A percentile compares a stretch with the other conserved stretches of the same genome.
These are phyloP conservation scores for Chloebia gouldiae DNA, from an alignment of 2,113 vertebrate genomes.

Conservation along the genomic window DNA sequence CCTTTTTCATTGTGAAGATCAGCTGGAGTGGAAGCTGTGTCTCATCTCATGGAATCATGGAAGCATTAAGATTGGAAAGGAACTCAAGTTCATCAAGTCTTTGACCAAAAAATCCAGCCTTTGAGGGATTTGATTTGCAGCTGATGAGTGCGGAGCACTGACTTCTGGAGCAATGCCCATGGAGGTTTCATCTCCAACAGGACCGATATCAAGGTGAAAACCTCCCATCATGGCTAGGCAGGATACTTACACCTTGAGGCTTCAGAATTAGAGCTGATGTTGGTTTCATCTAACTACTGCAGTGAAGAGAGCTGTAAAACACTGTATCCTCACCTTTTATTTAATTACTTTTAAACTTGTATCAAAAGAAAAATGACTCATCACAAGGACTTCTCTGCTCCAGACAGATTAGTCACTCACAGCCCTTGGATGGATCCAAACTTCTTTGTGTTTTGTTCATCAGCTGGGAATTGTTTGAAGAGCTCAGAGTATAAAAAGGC, in stretches of 20 bases:
- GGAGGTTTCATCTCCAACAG: background rate
- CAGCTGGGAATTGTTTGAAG: background rate
- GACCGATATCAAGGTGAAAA: background rate
- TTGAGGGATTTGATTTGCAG: background rate
- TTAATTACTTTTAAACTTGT: conserved; percentile 8
- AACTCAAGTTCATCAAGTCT: fast-evolving
- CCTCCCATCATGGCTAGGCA: background rate
- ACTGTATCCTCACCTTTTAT: background rate
- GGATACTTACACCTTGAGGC: background rate
- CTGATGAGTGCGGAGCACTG: background rate
- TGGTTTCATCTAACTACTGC: background rate
- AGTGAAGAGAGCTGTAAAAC: background rate
- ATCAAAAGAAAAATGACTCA: conserved; percentile 27
- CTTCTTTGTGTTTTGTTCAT: background rate
- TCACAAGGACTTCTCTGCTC: background rate
- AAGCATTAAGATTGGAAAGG: background rate
- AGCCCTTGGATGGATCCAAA: background rate
- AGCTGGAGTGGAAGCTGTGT: background rate
- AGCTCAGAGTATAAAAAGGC: background rate
- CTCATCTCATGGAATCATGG: background rate
- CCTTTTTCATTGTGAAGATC: background rate
- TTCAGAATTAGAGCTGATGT: background rate
- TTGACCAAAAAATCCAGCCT: background rate
- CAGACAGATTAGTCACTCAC: background rate
- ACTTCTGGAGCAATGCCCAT: background rate